Evolutionary conservation across 2,888 invertebrate species (phyloP).

Genomic region (Drosophila phalerata): DNA sequence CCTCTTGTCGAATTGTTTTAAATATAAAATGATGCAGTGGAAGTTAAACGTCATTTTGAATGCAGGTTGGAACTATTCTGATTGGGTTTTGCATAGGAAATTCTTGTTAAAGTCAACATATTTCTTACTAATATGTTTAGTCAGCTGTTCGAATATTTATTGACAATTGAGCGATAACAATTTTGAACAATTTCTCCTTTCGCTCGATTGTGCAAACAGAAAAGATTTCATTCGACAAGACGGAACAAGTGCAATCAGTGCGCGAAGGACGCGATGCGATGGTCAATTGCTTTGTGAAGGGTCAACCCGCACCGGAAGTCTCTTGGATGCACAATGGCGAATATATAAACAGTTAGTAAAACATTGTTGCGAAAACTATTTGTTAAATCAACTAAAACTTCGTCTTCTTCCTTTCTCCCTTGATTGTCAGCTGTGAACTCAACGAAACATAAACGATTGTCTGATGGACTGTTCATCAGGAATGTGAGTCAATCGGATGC

Average conservation of each 20-base stretch:
- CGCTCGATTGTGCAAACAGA: constrained; percentile 82
- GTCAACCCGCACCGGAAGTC: constrained; percentile 85
- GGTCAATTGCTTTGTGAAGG: constrained; percentile 85
- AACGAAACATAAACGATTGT: constrained; percentile 86
- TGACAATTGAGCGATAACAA: constrained; percentile 24
- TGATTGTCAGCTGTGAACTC: constrained; percentile 78
- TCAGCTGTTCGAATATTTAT: constrained; percentile 21
- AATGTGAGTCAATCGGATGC: constrained; percentile 87
- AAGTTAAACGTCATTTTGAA: neutral
- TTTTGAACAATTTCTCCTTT: constrained; percentile 4
- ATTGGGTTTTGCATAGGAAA: neutral
- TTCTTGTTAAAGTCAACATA: constrained; percentile 10
- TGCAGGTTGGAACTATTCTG: neutral
- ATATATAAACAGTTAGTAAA: constrained; percentile 83
- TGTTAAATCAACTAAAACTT: constrained; percentile 33
- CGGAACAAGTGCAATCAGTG: constrained; percentile 86
- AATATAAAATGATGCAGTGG: neutral
- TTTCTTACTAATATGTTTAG: constrained; percentile 14
- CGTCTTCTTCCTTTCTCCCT: neutral
- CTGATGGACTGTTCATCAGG: constrained; percentile 87
- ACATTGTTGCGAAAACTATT: constrained; percentile 22
- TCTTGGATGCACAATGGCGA: constrained; percentile 86
- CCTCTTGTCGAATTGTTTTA: neutral
- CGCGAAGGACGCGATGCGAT: constrained; percentile 86
- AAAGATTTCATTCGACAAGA: constrained; percentile 87